phyloP scores from a whole-genome alignment of 2,113 vertebrate species.

The Ancistrus triradiatus region DNA sequence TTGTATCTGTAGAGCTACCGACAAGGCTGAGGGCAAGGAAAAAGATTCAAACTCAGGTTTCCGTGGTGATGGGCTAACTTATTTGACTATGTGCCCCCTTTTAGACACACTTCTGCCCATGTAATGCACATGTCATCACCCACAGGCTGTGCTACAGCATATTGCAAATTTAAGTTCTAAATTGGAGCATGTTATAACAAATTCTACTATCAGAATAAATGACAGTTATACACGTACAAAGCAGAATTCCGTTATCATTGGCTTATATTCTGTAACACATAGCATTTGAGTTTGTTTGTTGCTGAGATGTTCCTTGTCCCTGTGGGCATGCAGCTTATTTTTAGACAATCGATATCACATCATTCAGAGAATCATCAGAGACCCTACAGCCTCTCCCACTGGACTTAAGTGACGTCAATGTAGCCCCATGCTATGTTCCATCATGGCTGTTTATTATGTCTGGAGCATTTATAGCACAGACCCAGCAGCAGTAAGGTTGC shows the following conservation, averaged over 20 bases:
- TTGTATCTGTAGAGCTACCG: too few relatives aligned
- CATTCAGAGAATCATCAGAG: conserved; percentile 31
- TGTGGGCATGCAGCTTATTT: conserved; percentile 22
- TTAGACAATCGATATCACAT: conserved; percentile 41
- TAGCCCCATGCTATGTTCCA: conserved; percentile 23
- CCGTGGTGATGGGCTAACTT: too few relatives aligned
- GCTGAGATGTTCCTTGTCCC: conserved; percentile 14
- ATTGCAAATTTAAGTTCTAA: too few relatives aligned
- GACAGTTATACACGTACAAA: too few relatives aligned
- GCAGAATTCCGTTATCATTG: not conserved
- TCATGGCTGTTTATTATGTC: conserved; percentile 36
- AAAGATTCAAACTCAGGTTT: too few relatives aligned
- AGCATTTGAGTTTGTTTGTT: not conserved
- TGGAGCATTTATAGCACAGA: conserved; percentile 31
- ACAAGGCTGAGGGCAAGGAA: too few relatives aligned
- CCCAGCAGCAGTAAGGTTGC: conserved; percentile 36
- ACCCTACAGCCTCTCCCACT: conserved; percentile 1
- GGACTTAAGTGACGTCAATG: conserved; percentile 19
- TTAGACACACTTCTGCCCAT: too few relatives aligned
- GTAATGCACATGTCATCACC: too few relatives aligned
- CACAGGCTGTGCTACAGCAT: too few relatives aligned
- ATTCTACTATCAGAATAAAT: too few relatives aligned
- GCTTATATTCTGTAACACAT: not conserved
- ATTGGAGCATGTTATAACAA: too few relatives aligned
- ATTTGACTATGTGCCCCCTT: too few relatives aligned